Evolutionary conservation across 2,113 vertebrate species (phyloP).

Genomic region (Anhinga anhinga): DNA sequence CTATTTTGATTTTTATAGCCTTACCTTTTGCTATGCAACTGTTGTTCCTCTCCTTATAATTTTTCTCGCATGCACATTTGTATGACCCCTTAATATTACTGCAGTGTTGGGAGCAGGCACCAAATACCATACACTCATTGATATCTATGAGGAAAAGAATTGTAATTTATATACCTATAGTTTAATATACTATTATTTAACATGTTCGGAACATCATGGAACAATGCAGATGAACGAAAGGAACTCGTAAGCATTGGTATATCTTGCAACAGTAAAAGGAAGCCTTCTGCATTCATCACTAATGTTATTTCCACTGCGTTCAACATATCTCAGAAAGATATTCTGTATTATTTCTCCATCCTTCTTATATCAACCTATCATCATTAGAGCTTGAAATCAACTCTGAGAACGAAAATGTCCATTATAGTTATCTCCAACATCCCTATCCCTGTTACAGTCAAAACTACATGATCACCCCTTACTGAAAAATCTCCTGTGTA

Average conservation of each 20-base stretch:
- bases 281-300: not conserved
- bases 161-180: not conserved
- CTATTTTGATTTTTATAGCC: not conserved
- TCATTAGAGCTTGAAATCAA: not conserved
- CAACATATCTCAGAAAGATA: not conserved
- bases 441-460: not conserved
- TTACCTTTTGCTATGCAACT: constrained; percentile 93
- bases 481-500: not conserved
- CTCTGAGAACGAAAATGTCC: not conserved
- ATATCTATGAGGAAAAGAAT: constrained; percentile 77
- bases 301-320: not conserved
- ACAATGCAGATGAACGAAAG: not conserved
- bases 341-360: not conserved
- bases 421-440: not conserved
- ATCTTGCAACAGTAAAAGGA: not conserved
- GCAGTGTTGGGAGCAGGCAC: constrained; percentile 91
- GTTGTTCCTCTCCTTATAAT: constrained; percentile 88
- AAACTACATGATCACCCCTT: not conserved
- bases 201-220: not conserved
- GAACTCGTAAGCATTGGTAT: not conserved
- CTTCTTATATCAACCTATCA: not conserved
- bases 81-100: constrained; percentile 93
- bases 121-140: constrained; percentile 94
- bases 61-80: constrained; percentile 90
- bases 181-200: not conserved